A percentile compares a stretch with the other conserved stretches of the same genome.
Conservation (phyloP, 2,888 invertebrate genomes). For the Euzetes globulus region DNA sequence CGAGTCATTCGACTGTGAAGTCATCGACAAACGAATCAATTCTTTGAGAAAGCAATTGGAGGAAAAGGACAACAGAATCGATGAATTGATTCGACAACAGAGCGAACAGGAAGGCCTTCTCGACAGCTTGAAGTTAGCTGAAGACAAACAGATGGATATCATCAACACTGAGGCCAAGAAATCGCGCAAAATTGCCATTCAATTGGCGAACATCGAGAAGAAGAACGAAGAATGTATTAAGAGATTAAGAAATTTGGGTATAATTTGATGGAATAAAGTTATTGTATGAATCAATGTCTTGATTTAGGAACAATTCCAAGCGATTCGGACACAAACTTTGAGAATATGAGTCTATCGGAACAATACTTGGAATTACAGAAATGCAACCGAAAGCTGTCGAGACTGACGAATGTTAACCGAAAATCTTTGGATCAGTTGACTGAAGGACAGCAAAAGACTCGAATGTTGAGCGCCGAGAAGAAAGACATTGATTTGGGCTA, state of each 20-base stretch:
- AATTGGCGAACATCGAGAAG: slow-evolving; percentile 80
- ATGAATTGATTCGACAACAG: slow-evolving; percentile 62
- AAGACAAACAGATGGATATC: slow-evolving; percentile 53
- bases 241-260: slow-evolving; percentile 70
- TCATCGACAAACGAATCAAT: slow-evolving; percentile 63
- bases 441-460: slow-evolving; percentile 97
- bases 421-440: slow-evolving; percentile 98
- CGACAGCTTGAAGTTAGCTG: not conserved
- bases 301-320: slow-evolving; percentile 84
- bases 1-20: slow-evolving; percentile 65
- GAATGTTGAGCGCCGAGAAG: slow-evolving; percentile 88
- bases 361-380: slow-evolving; percentile 93
- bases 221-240: slow-evolving; percentile 90
- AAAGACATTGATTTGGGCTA: slow-evolving; percentile 86
- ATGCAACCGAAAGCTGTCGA: slow-evolving; percentile 90
- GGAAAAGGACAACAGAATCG: slow-evolving; percentile 64
- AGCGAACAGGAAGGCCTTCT: slow-evolving; percentile 37
- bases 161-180: slow-evolving; percentile 93
- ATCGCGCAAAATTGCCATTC: slow-evolving; percentile 87
- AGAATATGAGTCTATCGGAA: slow-evolving; percentile 54
- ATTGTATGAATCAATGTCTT: not conserved
- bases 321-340: slow-evolving; percentile 71
- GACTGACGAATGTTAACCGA: slow-evolving; percentile 98
- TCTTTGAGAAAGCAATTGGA: slow-evolving; percentile 62
- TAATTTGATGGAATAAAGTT: not conserved